Evolutionary conservation across 1,140 invertebrate species (phyloP).

Genomic region (Megalopta genalis): DNA sequence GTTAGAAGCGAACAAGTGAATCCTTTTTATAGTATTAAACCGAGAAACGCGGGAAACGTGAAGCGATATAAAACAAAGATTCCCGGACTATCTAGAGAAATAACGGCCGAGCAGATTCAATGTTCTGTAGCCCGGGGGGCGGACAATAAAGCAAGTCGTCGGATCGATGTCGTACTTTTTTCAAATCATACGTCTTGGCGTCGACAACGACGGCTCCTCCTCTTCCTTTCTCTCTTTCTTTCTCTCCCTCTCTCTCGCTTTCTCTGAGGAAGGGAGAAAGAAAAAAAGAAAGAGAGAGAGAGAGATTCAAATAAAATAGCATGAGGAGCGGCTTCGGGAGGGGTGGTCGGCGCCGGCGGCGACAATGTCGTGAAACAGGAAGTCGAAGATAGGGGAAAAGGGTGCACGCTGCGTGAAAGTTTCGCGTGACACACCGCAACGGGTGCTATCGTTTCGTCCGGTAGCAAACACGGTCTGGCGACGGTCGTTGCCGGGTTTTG

Average conservation of each 20-base stretch:
- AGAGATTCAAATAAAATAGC: background rate
- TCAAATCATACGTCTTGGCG: background rate
- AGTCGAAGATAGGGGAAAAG: constrained; percentile 21
- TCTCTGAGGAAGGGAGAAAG: too few relatives aligned
- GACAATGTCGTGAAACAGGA: constrained; percentile 13
- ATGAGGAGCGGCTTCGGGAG: background rate
- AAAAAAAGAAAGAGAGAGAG: background rate
- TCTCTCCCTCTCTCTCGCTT: too few relatives aligned
- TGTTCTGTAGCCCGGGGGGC: background rate
- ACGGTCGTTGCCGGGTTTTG: too few relatives aligned
- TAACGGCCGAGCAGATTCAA: background rate
- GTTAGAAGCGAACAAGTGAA: too few relatives aligned
- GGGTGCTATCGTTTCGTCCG: constrained; percentile 20
- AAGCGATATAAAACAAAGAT: too few relatives aligned
- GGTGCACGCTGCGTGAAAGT: constrained; percentile 28
- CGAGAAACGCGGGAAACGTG: too few relatives aligned
- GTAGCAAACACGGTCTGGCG: background rate
- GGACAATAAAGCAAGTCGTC: background rate
- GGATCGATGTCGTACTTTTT: background rate
- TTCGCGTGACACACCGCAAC: constrained; percentile 29
- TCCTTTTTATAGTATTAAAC: too few relatives aligned
- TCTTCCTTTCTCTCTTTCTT: too few relatives aligned
- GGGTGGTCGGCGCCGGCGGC: background rate
- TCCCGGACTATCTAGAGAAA: too few relatives aligned
- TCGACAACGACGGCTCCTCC: background rate